Evolutionary conservation across 2,797 vertebrate species (phyloP).

Genomic region (Bucorvus abyssinicus): DNA sequence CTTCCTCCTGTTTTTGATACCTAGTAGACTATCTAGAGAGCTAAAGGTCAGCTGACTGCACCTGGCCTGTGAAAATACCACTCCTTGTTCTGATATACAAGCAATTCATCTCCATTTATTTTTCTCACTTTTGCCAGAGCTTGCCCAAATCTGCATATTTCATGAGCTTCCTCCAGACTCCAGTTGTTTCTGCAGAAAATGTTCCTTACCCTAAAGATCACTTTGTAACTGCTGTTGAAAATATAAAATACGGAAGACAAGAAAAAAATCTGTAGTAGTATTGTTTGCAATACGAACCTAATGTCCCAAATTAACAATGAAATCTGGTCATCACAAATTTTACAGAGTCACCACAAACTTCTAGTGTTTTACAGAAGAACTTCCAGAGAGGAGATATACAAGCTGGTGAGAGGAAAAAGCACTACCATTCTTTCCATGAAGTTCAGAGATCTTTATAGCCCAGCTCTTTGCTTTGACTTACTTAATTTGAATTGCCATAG

Average conservation of each 20-base stretch:
- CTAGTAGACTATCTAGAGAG: neutral
- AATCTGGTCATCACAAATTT: neutral
- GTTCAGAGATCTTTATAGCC: neutral
- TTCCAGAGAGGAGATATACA: neutral
- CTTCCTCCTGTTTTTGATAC: neutral
- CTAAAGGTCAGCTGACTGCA: neutral
- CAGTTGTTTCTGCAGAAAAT: neutral
- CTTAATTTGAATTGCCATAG: neutral
- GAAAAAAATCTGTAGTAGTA: neutral
- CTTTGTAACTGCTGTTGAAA: neutral
- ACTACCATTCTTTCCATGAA: neutral
- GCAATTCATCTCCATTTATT: neutral
- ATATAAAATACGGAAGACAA: neutral
- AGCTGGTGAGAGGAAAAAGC: neutral
- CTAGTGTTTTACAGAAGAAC: neutral
- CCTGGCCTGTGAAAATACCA: neutral
- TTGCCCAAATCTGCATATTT: neutral
- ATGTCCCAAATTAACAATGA: neutral
- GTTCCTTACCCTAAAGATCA: neutral
- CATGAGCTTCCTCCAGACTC: neutral
- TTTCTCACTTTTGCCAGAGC: neutral
- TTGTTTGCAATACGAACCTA: neutral
- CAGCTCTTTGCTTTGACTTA: neutral
- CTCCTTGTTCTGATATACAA: neutral
- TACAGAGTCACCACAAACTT: neutral